A percentile compares a stretch with the other conserved stretches of the same genome.
phyloP scores from a whole-genome alignment of 2,888 invertebrate species.

The Hirtodrosophila histrioides region DNA sequence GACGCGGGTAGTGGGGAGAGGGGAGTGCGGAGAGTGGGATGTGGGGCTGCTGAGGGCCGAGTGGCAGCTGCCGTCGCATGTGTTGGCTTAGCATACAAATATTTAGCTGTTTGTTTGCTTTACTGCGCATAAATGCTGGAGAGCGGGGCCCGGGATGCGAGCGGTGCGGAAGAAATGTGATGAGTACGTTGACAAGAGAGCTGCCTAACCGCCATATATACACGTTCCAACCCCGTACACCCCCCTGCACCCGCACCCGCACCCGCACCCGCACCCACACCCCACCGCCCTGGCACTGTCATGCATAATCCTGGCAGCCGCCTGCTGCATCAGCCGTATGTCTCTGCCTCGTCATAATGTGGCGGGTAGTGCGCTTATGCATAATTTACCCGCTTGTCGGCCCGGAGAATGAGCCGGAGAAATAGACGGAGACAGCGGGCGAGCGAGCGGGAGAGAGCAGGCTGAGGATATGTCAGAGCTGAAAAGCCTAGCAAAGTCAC shows the following conservation, averaged over 20 bases:
- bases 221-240: neutral
- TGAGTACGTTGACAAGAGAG: conserved; percentile 76
- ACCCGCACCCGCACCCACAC: no score
- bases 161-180: conserved; percentile 62
- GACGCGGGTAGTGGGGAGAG: neutral
- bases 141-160: conserved; percentile 1
- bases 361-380: conserved; percentile 79
- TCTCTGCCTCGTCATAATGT: conserved; percentile 73
- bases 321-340: conserved; percentile 73
- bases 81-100: conserved; percentile 80
- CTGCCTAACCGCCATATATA: conserved; percentile 47
- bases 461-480: conserved; percentile 45
- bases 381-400: conserved; percentile 76
- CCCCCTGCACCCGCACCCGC: no score
- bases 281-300: conserved; percentile 35
- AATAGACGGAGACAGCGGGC: conserved; percentile 2
- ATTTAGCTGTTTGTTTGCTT: conserved; percentile 80
- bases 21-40: neutral
- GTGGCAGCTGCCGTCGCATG: conserved; percentile 69
- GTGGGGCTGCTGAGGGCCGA: conserved; percentile 15
- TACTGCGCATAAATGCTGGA: conserved; percentile 72
- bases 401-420: conserved; percentile 19
- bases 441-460: neutral
- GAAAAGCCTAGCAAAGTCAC: conserved; percentile 50
- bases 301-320: conserved; percentile 73